Conservation (phyloP, 2,888 invertebrate species). For the Epirrhoe tristata region DNA sequence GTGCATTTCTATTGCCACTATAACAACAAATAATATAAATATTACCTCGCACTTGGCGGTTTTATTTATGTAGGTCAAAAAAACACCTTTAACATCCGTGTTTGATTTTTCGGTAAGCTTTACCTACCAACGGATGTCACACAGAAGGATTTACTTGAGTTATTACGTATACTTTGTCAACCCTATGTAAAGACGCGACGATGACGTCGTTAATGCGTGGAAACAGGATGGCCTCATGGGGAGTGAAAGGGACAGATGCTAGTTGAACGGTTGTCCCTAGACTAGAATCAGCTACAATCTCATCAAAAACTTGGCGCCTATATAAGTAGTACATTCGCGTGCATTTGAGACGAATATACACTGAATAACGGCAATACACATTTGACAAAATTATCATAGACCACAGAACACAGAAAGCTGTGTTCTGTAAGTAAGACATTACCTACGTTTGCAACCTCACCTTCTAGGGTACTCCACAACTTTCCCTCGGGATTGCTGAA, state of each 20-base stretch:
- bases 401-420: no score
- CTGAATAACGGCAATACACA: no score
- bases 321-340: neutral
- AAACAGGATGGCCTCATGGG: conserved; percentile 32
- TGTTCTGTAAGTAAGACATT: no score
- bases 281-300: conserved; percentile 20
- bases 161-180: conserved; percentile 20
- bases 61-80: no score
- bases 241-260: conserved; percentile 39
- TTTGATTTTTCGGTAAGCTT: neutral
- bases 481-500: no score
- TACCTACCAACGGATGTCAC: neutral
- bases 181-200: conserved; percentile 29
- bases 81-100: neutral
- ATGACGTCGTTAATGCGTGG: conserved; percentile 27
- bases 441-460: no score
- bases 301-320: conserved; percentile 8
- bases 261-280: conserved; percentile 17
- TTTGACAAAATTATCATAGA: no score
- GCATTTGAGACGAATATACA: neutral
- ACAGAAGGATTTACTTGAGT: neutral
- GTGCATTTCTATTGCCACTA: no score
- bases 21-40: no score
- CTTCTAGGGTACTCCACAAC: no score
- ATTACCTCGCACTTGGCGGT: no score